Evolutionary conservation across 2,113 vertebrate species (phyloP), one percentile per base, ranked within the genome.

Genomic region (Puntigrus tetrazona): DNA sequence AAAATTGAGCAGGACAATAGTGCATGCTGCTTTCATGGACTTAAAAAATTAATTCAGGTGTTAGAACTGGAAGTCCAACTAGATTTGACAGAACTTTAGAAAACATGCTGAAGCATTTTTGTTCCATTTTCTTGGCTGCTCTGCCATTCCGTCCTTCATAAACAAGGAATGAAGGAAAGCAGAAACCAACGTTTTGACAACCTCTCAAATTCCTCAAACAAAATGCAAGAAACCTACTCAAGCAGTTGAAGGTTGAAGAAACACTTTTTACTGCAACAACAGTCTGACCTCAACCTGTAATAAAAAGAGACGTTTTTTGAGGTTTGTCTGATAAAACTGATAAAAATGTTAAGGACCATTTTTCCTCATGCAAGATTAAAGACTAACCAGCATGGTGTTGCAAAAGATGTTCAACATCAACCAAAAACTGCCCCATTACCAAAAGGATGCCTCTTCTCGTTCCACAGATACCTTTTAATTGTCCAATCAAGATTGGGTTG

Each of bases 1-100:
- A 81, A 82, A 29, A 78, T 75, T 20, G 50, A 25, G 36, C 55
- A 55, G 70, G 22, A 81, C 84, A 81, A 85, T 81, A 69, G 18
- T 14, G 7, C 1, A 31, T 59, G 72, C 9, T 34, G 57, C 72
- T 76, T 75, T 76, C 72, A 83, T 83, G 29, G 22, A 7, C 38
- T 47, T 31, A 83, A 69, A 63, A 65, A 75, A 11, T 25, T 0
- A 3, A 78, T 61, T 78, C 7, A 41, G 55, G 77, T 18, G 36
- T 63, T 20, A 43, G 55, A 2, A 27, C 22, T 57, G 34, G 31
- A 70, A n/a, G 22, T 36, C 47, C 47, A 55, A 31, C 41, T 41
- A 25, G 47, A 85, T 31, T 79, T 43, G 55, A 11, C 41, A 81
- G 25, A 36, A 55, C 69, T 31, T 72, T 34, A 29, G 25, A 52